Base-by-base conservation (phyloP, 1,140 invertebrate genomes). In the Drosophila bocki region DNA sequence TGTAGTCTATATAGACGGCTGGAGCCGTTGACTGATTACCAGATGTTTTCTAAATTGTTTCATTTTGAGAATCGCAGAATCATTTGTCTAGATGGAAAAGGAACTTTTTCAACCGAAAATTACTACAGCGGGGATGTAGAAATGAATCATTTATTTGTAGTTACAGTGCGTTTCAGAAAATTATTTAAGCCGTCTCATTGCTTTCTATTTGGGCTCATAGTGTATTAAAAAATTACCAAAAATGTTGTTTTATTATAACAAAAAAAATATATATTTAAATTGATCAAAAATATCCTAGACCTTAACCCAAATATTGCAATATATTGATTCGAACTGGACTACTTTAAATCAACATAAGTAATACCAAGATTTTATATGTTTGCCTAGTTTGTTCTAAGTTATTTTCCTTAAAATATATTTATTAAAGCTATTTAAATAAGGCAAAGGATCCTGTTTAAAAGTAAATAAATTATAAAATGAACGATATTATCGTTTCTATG, bases 1-100 rank as follows among this genome's bases (percentile, higher is more conserved):
- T 11, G 4, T 11, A 35, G 29, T 15, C 29, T 51, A 59, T 79
- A 42, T 58, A 35, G 32, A 54, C 22, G 37, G 12, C 44, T 64
- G 41, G 29, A 54, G 15, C 51, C 19, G 77, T 71, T 84, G 77
- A 88, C 77, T 83, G 83, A 84, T 88, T 80, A 70, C 64, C 83
- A 87, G 77, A 88, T 87, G 85, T 84, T 87, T 84, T 90, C 39
- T 35, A 70, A 84, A 88, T 90, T 74, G 63, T 77, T 56, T 69
- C 53, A 51, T 58, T 29, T 29, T 47, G 35, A 63, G 42, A 41
- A 44, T 65, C 37, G 37, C 35, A 29, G 62, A 45, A 75, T 80
- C 42, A 39, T 56, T 69, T 59, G 54, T 53, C 33, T 51, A 41
- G 48, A 80, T 76, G 65, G 33, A 2, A 44, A 44, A 33, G 29